Conservation (phyloP, 2,797 vertebrate genomes). For the Myotis myotis region DNA sequence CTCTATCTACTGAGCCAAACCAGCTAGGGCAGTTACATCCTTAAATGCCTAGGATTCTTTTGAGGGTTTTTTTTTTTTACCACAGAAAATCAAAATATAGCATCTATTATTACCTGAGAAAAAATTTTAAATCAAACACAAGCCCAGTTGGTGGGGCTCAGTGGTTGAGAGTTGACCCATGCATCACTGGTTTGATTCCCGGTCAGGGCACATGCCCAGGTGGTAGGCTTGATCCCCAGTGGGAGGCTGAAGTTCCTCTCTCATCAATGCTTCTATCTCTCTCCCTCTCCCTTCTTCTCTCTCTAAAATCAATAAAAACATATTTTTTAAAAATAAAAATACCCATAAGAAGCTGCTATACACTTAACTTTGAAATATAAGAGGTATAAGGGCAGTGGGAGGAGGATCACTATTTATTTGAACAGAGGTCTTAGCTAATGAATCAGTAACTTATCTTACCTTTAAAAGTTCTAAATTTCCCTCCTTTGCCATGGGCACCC, state of each 20-base stretch:
- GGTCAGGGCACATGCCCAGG: too few species aligned
- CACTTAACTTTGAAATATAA: background rate
- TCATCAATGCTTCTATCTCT: too few species aligned
- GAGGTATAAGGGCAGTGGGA: accelerated
- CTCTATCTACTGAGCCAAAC: too few species aligned
- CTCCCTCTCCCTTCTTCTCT: too few species aligned
- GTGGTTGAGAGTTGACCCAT: too few species aligned
- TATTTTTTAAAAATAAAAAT: too few species aligned
- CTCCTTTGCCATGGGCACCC: constrained; percentile 90
- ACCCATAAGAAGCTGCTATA: background rate
- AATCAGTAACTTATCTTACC: constrained; percentile 79
- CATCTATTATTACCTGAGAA: background rate
- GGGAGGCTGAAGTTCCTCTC: too few species aligned
- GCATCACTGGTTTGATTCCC: too few species aligned
- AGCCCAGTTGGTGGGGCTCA: too few species aligned
- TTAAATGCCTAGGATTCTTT: constrained; percentile 10
- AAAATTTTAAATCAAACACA: background rate
- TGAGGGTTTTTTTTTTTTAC: background rate
- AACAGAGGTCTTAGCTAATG: background rate
- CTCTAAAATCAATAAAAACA: too few species aligned
- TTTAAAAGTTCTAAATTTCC: constrained; percentile 97
- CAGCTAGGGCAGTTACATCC: background rate
- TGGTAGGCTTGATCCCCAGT: too few species aligned
- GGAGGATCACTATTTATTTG: background rate
- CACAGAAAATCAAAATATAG: background rate